Conservation (phyloP, 2,797 vertebrate species). For the Rhinoraja longicauda region DNA sequence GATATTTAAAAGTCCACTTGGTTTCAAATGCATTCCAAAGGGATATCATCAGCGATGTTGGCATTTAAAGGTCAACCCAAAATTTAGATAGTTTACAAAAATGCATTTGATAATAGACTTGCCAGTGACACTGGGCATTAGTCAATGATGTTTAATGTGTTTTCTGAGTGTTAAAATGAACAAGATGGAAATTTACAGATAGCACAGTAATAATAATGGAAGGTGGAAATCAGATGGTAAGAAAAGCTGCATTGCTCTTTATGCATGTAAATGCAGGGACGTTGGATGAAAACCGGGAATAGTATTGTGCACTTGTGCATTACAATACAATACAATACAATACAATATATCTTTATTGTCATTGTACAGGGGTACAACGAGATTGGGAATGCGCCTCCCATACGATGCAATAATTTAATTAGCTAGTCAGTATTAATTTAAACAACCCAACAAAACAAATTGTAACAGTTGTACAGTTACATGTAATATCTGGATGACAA, state of each 20-base stretch:
- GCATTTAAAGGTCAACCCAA: conserved; percentile 19
- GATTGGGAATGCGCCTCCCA: too few species aligned
- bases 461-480: too few species aligned
- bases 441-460: too few species aligned
- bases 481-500: not conserved
- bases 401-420: too few species aligned
- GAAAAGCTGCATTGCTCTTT: not conserved
- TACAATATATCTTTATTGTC: too few species aligned
- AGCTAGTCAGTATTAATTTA: too few species aligned
- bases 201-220: not conserved
- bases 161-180: not conserved
- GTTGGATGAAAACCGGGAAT: not conserved
- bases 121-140: not conserved
- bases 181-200: not conserved
- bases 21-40: conserved; percentile 11
- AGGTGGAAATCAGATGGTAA: not conserved
- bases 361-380: too few species aligned
- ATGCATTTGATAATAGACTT: conserved; percentile 17
- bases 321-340: too few species aligned
- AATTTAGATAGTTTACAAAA: conserved; percentile 21
- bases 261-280: not conserved
- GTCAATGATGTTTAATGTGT: not conserved
- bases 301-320: not conserved
- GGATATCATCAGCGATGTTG: not conserved
- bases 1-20: conserved; percentile 15